Conservation (phyloP, 1,140 invertebrate species). For the Asobara japonica region DNA sequence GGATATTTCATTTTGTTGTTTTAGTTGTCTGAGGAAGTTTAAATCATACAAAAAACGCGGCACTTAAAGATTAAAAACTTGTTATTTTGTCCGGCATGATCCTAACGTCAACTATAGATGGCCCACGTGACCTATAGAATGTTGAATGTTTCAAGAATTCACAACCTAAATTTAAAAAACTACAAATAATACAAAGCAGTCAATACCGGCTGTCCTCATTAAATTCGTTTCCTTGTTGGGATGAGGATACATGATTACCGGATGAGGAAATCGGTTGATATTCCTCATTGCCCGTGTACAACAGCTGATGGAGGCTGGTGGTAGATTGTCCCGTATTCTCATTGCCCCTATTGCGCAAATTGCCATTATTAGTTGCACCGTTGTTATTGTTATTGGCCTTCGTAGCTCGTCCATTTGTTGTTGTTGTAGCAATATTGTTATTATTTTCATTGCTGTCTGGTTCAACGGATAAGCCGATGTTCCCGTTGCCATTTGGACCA, state of each 20-base stretch:
- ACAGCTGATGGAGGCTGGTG: conserved; percentile 57
- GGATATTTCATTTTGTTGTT: too few relatives aligned
- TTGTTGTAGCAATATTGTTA: conserved; percentile 24
- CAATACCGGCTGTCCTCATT: conserved; percentile 61
- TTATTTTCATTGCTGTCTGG: conserved; percentile 51
- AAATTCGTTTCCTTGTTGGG: conserved; percentile 59
- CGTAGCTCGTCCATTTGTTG: conserved; percentile 4
- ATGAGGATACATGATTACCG: conserved; percentile 63
- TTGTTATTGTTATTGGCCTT: conserved; percentile 9
- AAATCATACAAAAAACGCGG: too few relatives aligned
- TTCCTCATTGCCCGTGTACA: conserved; percentile 59
- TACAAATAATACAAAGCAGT: not conserved
- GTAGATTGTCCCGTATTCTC: conserved; percentile 20
- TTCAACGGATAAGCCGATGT: conserved; percentile 43
- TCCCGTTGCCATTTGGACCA: conserved; percentile 44
- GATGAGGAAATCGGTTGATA: conserved; percentile 57
- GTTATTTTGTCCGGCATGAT: too few relatives aligned
- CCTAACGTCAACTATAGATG: too few relatives aligned
- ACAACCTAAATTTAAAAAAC: too few relatives aligned
- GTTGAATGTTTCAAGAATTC: too few relatives aligned
- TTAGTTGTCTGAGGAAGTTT: too few relatives aligned
- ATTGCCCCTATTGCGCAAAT: conserved; percentile 44
- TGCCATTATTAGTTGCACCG: conserved; percentile 1
- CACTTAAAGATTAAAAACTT: too few relatives aligned
- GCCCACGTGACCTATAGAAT: too few relatives aligned